These are phyloP conservation scores for Pristionchus entomophagus DNA, from an alignment of 2,888 invertebrate genomes.

Conservation along the genomic window DNA sequence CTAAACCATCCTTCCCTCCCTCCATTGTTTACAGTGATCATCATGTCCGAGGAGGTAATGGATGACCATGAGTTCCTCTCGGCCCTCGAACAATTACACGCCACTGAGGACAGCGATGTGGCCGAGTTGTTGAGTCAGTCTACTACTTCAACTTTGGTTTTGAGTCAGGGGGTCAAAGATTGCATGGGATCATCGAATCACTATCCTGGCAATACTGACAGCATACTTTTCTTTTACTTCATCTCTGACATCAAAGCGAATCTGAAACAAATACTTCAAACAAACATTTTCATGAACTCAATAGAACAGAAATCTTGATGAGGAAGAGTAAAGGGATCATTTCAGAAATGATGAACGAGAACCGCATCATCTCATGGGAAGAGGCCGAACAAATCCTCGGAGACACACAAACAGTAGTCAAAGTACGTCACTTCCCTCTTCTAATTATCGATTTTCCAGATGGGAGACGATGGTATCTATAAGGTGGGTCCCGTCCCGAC, in stretches of 20 bases:
- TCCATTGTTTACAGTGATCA: not conserved
- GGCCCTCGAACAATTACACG: conserved; percentile 64
- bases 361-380: conserved; percentile 74
- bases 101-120: conserved; percentile 66
- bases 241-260: too few species aligned
- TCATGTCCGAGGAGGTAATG: conserved; percentile 57
- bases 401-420: conserved; percentile 62
- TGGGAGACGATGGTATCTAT: conserved; percentile 13
- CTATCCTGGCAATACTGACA: too few species aligned
- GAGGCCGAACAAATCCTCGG: conserved; percentile 70
- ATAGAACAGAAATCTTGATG: too few species aligned
- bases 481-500: conserved; percentile 5
- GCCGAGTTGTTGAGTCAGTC: conserved; percentile 71
- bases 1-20: not conserved
- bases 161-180: too few species aligned
- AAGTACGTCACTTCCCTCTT: not conserved
- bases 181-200: too few species aligned
- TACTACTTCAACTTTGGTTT: not conserved
- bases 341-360: conserved; percentile 75
- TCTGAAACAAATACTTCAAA: too few species aligned
- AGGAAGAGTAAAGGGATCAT: too few species aligned
- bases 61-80: conserved; percentile 64
- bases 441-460: not conserved
- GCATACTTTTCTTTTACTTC: too few species aligned
- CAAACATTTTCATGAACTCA: too few species aligned